Percentiles rank a stretch among this genome's conserved stretches.
Evolutionary conservation across 37 sponge, comb jelly and placozoan genomes (phyloP).

Genomic region (Dysidea cf. avara): DNA sequence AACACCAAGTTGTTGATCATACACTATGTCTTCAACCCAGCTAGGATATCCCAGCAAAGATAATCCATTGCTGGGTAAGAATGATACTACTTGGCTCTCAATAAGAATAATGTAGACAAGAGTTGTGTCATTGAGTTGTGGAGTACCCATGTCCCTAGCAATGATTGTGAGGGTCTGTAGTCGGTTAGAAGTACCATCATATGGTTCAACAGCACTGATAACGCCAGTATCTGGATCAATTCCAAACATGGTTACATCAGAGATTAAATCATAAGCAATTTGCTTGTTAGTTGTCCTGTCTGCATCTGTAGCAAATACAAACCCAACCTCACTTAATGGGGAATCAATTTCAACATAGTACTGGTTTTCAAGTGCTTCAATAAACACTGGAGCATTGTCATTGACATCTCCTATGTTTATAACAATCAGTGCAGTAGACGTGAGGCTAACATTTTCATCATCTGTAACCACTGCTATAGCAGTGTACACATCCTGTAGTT

Average conservation of each 20-base stretch:
- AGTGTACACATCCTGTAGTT: constrained; percentile 19
- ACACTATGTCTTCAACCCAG: not conserved
- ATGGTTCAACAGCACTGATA: constrained; percentile 2
- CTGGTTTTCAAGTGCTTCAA: not conserved
- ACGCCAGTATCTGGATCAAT: constrained; percentile 42
- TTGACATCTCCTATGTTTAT: constrained; percentile 57
- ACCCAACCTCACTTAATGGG: constrained; percentile 7
- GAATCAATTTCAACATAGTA: constrained; percentile 36
- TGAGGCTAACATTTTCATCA: constrained; percentile 21
- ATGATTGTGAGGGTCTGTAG: constrained; percentile 9
- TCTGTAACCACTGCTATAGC: constrained; percentile 29
- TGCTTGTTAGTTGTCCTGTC: constrained; percentile 42
- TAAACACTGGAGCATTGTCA: constrained; percentile 62
- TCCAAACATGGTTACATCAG: constrained; percentile 10
- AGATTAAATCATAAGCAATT: constrained; percentile 26
- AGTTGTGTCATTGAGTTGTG: not conserved
- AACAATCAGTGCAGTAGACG: constrained; percentile 21
- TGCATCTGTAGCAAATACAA: constrained; percentile 60
- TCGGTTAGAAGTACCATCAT: not conserved
- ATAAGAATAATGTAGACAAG: constrained; percentile 15
- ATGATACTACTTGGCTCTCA: constrained; percentile 43
- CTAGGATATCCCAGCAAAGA: constrained; percentile 7
- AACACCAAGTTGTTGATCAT: constrained; percentile 33
- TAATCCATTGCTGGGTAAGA: constrained; percentile 4
- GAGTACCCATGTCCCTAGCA: constrained; percentile 35